phyloP scores from a whole-genome alignment of 2,888 invertebrate genomes.

The Rotaria magnacalcarata region DNA sequence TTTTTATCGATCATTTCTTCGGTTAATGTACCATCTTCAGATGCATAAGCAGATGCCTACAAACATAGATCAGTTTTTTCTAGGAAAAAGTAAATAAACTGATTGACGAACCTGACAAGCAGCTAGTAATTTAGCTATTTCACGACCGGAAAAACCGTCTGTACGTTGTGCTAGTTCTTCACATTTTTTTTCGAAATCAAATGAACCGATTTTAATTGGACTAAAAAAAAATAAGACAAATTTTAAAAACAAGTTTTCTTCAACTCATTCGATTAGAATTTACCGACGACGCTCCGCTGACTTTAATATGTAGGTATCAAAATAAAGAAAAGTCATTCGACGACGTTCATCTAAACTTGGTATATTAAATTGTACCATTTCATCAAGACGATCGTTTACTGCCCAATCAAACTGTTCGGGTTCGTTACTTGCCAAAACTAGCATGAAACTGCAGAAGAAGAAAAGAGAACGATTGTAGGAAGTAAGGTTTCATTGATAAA shows the following conservation, averaged over 20 bases:
- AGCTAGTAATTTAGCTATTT: conserved; percentile 76
- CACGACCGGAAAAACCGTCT: conserved; percentile 91
- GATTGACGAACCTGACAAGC: conserved; percentile 56
- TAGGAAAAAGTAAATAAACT: not conserved
- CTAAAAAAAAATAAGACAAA: conserved; percentile 58
- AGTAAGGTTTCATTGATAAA: not conserved
- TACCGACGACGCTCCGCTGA: conserved; percentile 35
- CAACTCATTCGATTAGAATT: not conserved
- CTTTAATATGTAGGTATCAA: conserved; percentile 77
- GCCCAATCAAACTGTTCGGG: conserved; percentile 99
- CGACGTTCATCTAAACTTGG: conserved; percentile 89
- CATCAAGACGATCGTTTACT: conserved; percentile 90
- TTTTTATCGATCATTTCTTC: conserved; percentile 84
- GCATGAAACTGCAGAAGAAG: conserved; percentile 89
- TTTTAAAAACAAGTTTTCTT: not conserved
- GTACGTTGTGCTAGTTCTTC: conserved; percentile 75
- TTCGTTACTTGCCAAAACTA: conserved; percentile 93
- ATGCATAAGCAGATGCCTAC: conserved; percentile 87
- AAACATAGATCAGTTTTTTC: conserved; percentile 70
- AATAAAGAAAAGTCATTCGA: conserved; percentile 84
- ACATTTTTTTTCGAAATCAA: conserved; percentile 85
- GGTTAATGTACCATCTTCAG: conserved; percentile 84
- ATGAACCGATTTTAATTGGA: conserved; percentile 82
- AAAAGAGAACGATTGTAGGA: too few relatives aligned
- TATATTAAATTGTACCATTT: conserved; percentile 88